phyloP scores from a whole-genome alignment of 2,888 invertebrate species.

The Timema podura region DNA sequence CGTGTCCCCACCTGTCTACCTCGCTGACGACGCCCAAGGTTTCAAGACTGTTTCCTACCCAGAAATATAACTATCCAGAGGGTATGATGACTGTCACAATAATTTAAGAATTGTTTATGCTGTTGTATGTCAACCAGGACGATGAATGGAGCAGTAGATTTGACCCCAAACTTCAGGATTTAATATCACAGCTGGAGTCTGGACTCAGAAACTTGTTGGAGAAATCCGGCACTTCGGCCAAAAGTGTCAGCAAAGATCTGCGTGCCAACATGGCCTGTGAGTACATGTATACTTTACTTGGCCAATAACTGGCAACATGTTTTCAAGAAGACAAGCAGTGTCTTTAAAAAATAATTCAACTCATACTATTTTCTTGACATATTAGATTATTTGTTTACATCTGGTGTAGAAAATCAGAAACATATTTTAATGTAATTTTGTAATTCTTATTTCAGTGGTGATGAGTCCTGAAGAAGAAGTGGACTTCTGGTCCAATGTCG shows the following conservation, averaged over 20 bases:
- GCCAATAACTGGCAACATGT: too few relatives aligned
- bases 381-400: too few relatives aligned
- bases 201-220: constrained; percentile 45
- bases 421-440: not conserved
- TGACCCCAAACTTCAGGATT: constrained; percentile 49
- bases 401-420: too few relatives aligned
- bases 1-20: too few relatives aligned
- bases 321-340: too few relatives aligned
- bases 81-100: too few relatives aligned
- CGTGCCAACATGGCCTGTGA: constrained; percentile 20
- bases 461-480: constrained; percentile 65
- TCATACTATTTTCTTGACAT: too few relatives aligned
- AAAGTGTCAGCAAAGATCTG: constrained; percentile 18
- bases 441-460: constrained; percentile 51
- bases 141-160: constrained; percentile 43
- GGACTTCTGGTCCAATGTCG: constrained; percentile 62
- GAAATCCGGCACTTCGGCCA: constrained; percentile 21
- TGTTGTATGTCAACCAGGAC: constrained; percentile 28
- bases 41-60: too few relatives aligned
- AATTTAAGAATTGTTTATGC: too few relatives aligned
- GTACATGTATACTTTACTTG: not conserved
- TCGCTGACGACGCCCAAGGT: too few relatives aligned
- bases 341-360: too few relatives aligned
- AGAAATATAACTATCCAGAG: too few relatives aligned
- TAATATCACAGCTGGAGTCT: constrained; percentile 48